These are phyloP conservation scores for Arge pagana DNA, from an alignment of 2,888 invertebrate genomes.

Conservation along the genomic window DNA sequence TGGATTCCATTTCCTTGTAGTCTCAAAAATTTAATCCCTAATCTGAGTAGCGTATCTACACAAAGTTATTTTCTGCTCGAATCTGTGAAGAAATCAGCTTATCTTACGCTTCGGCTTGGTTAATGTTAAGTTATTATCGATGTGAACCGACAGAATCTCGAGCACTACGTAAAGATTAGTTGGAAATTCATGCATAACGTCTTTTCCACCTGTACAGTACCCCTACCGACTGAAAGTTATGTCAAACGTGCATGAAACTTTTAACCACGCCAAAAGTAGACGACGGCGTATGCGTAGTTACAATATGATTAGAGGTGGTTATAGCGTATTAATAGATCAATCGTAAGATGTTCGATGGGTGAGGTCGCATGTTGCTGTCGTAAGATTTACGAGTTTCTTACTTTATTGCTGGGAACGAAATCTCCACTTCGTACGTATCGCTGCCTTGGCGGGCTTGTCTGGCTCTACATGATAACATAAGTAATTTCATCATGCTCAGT, in stretches of 20 bases:
- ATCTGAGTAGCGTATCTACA: too few relatives aligned
- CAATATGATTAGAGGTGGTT: constrained; percentile 9
- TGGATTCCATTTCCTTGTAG: too few relatives aligned
- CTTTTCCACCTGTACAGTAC: constrained; percentile 16
- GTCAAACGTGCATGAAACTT: constrained; percentile 7
- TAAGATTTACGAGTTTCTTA: constrained; percentile 61
- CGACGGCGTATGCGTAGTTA: constrained; percentile 1
- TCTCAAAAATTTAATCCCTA: too few relatives aligned
- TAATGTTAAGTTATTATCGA: constrained; percentile 35
- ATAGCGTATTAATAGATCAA: constrained; percentile 1
- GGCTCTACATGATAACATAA: constrained; percentile 69
- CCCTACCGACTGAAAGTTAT: constrained; percentile 16
- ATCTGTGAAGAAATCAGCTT: too few relatives aligned
- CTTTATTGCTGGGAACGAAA: constrained; percentile 91
- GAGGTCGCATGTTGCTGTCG: constrained; percentile 15
- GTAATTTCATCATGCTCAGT: constrained; percentile 40
- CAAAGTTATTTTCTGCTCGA: too few relatives aligned
- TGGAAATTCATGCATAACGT: constrained; percentile 14
- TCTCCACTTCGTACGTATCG: constrained; percentile 89
- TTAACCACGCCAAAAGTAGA: constrained; percentile 7
- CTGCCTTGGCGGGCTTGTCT: constrained; percentile 86
- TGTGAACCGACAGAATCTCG: constrained; percentile 36
- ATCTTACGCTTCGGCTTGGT: too few relatives aligned
- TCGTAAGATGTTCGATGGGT: not conserved
- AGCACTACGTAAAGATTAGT: constrained; percentile 16